phyloP scores from a whole-genome alignment of 35 echinoderm and acorn worm species.

The Eucidaris tribuloides region DNA sequence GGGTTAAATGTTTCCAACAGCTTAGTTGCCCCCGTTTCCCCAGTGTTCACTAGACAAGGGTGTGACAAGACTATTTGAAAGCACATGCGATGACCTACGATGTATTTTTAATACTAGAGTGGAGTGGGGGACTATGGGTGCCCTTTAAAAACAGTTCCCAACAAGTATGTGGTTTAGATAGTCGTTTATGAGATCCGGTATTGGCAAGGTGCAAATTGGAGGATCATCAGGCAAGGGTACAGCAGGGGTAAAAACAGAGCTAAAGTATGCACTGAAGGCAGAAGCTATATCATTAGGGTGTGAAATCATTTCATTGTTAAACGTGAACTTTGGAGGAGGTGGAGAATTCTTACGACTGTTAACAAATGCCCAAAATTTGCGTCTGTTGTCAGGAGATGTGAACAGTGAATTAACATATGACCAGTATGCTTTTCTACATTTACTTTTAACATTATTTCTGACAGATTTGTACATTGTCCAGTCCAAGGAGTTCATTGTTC shows the following conservation, averaged over 20 bases:
- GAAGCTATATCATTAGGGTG: background rate
- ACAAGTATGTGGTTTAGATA: too few relatives aligned
- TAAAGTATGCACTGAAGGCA: constrained; percentile 8
- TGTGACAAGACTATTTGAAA: too few relatives aligned
- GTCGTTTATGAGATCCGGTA: background rate
- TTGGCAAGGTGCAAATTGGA: background rate
- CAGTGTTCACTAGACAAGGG: too few relatives aligned
- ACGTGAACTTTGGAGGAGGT: background rate
- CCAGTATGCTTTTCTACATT: background rate
- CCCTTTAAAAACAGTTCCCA: too few relatives aligned
- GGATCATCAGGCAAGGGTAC: background rate
- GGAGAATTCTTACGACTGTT: background rate
- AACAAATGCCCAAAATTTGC: background rate
- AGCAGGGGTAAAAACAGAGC: constrained; percentile 1
- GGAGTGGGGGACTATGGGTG: too few relatives aligned
- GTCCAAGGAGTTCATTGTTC: background rate
- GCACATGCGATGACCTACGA: too few relatives aligned
- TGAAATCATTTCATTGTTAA: background rate
- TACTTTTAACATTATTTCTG: background rate
- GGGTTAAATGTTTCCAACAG: too few relatives aligned
- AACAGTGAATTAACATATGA: background rate
- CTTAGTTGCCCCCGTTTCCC: too few relatives aligned
- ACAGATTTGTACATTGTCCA: background rate
- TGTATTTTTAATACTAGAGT: too few relatives aligned
- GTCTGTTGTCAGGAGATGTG: background rate